Percentiles rank a stretch among this genome's conserved stretches.
These are phyloP conservation scores for Sesia apiformis DNA, from an alignment of 2,888 invertebrate species.

Conservation along the genomic window DNA sequence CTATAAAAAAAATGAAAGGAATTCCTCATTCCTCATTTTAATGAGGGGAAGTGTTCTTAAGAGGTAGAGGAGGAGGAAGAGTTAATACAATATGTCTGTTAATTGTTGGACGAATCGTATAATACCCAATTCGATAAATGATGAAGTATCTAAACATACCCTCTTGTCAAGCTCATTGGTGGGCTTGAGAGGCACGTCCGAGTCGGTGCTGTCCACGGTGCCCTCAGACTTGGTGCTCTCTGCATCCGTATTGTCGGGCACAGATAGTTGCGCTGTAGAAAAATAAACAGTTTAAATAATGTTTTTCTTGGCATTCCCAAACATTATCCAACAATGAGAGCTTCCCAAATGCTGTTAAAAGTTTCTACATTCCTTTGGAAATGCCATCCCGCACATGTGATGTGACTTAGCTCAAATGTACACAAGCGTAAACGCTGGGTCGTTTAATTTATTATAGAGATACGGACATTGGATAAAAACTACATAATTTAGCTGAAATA, in stretches of 20 bases:
- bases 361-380: no score
- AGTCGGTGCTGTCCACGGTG: slow-evolving; percentile 79
- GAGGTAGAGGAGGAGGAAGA: background rate
- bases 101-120: background rate
- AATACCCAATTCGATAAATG: no score
- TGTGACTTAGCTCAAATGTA: no score
- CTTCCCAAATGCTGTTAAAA: no score
- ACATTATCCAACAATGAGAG: no score
- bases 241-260: slow-evolving; percentile 74
- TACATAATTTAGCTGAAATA: no score
- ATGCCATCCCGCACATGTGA: no score
- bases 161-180: slow-evolving; percentile 81
- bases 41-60: slow-evolving; percentile 2
- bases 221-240: slow-evolving; percentile 78
- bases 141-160: slow-evolving; percentile 16
- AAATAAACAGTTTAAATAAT: no score
- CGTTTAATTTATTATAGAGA: no score
- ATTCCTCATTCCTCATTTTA: background rate
- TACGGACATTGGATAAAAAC: no score
- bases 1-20: background rate
- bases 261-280: background rate
- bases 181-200: slow-evolving; percentile 76
- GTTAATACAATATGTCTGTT: background rate
- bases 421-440: no score
- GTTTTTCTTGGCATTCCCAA: no score